Percentiles rank a stretch among this genome's conserved stretches.
These are phyloP conservation scores for Gambusia holbrooki DNA, from an alignment of 2,113 vertebrate genomes.

Conservation along the genomic window DNA sequence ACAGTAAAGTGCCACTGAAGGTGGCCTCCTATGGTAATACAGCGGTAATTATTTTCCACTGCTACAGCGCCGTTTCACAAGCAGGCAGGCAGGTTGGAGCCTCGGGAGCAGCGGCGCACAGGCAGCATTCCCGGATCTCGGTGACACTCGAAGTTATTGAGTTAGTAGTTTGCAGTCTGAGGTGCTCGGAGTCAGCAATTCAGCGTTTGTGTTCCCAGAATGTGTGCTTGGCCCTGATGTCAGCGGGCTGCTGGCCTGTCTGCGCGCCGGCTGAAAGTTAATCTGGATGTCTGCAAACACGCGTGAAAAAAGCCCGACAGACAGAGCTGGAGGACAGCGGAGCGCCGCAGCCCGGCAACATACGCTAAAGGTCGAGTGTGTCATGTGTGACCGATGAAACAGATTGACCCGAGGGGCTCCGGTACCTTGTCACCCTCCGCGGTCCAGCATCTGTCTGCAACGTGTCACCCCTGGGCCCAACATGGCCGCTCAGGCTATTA, in stretches of 20 bases:
- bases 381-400: constrained; percentile 75
- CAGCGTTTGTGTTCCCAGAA: constrained; percentile 43
- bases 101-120: constrained; percentile 31
- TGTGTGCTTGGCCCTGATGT: constrained; percentile 58
- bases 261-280: constrained; percentile 53
- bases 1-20: constrained; percentile 70
- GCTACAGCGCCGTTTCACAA: constrained; percentile 45
- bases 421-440: constrained; percentile 65
- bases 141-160: constrained; percentile 65
- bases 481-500: constrained; percentile 76
- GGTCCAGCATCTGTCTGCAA: constrained; percentile 67
- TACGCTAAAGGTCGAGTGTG: constrained; percentile 69
- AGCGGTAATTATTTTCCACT: constrained; percentile 71
- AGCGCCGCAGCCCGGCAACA: constrained; percentile 63
- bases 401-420: constrained; percentile 64
- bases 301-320: constrained; percentile 52
- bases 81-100: constrained; percentile 61
- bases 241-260: constrained; percentile 35
- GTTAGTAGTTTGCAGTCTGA: constrained; percentile 53
- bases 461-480: constrained; percentile 69
- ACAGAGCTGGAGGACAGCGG: constrained; percentile 53
- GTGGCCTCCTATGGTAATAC: constrained; percentile 72
- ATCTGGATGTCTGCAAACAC: constrained; percentile 69
- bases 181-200: constrained; percentile 50
- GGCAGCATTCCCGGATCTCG: constrained; percentile 43